These are phyloP conservation scores for Barnardius zonarius DNA, from an alignment of 2,113 vertebrate species.

Conservation along the genomic window DNA sequence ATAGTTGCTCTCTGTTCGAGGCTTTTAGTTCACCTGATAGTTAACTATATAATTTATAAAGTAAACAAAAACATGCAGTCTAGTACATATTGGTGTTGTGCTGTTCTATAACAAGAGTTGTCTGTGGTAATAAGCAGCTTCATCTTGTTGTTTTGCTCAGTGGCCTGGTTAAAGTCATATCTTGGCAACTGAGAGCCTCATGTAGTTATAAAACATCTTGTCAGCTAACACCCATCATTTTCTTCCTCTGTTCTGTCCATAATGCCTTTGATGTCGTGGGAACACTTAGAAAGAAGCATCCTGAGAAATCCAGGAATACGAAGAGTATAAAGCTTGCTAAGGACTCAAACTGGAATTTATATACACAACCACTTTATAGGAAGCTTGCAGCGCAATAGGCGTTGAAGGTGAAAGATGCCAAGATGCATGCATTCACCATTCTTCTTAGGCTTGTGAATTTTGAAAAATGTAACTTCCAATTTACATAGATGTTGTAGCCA, in stretches of 20 bases:
- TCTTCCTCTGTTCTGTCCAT: slow-evolving; percentile 13
- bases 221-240: slow-evolving; percentile 44
- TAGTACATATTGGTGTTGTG: neutral
- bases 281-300: neutral
- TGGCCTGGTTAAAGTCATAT: neutral
- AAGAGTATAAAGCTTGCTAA: neutral
- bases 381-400: neutral
- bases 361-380: neutral
- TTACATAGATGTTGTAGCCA: neutral
- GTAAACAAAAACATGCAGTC: neutral
- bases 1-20: neutral
- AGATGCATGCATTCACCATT: neutral
- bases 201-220: slow-evolving; percentile 7
- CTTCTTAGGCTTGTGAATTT: neutral
- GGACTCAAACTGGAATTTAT: slow-evolving; percentile 26
- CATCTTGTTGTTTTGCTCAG: neutral
- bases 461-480: neutral
- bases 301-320: slow-evolving; percentile 6
- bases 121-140: neutral
- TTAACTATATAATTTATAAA: neutral
- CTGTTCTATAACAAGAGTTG: neutral
- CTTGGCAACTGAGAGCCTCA: neutral
- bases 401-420: neutral
- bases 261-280: slow-evolving; percentile 62
- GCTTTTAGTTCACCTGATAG: neutral